These are phyloP conservation scores for Sebastes oblongus DNA, from an alignment of 2,797 vertebrate species.

Conservation along the genomic window DNA sequence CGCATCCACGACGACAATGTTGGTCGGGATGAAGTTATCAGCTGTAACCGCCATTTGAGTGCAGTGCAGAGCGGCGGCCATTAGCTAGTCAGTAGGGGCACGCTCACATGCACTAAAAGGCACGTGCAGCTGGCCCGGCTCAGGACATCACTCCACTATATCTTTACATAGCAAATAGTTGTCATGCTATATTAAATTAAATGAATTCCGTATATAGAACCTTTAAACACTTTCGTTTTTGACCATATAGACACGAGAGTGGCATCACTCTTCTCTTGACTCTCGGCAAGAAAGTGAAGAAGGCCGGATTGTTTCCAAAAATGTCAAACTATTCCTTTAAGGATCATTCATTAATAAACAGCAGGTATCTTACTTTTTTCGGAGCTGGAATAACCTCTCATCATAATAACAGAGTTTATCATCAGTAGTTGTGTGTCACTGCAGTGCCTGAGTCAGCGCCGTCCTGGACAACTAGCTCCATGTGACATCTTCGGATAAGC, in stretches of 20 bases:
- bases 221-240: no score
- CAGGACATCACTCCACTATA: neutral
- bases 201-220: no score
- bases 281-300: neutral
- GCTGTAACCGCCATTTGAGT: fast-evolving
- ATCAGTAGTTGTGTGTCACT: neutral
- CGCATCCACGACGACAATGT: no score
- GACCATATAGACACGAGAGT: no score
- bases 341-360: neutral
- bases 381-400: neutral
- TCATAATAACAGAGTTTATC: neutral
- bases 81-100: no score
- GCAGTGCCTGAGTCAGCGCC: neutral
- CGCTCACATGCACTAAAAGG: no score
- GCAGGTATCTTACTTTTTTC: neutral
- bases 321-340: neutral
- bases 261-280: neutral
- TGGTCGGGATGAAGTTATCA: no score
- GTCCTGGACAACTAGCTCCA: neutral
- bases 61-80: no score
- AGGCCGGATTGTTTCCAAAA: neutral
- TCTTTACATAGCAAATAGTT: no score
- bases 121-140: no score
- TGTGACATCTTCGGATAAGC: neutral
- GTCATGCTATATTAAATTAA: no score